Evolutionary conservation across 1,140 invertebrate genomes (phyloP), one percentile per base, ranked within the genome.

Genomic region (Araneus ventricosus): DNA sequence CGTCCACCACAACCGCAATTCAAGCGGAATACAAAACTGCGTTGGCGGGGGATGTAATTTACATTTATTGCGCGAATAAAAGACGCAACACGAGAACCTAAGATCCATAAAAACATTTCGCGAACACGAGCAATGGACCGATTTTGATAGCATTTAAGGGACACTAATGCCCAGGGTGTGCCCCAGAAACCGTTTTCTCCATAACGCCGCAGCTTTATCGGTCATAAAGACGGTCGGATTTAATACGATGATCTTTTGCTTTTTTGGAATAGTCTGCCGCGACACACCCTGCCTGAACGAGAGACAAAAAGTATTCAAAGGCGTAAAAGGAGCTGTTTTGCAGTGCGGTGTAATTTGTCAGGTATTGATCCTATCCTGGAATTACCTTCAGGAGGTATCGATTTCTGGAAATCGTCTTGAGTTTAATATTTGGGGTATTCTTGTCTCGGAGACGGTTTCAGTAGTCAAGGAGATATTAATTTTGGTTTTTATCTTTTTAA

Each of bases 31-130:
- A 75, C 30, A 34, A 75, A 37, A 75, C 6, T 24, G 30, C 30
- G 2, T 75, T 34, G 34, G 14, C 30, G 27, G 22, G 30, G 34
- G 70, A 37, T 75, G 70, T 75, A 75, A 75, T 75, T 75, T 75
- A 75, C 70, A 75, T 75, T 75, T 75, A 75, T 75, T 27, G 82
- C 82, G 45, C 24, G 82, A 84, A 84, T 84, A 84, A 84, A 84
- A 84, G 80, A 45, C 39, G 80, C 39, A 84, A 84, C 27, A 52
- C 27, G 45, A 84, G 24, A 52, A 52, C 82, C 70, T 34, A 41
- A 30, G 27, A 84, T 84, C 82, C 82, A 84, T 41, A 57, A 84
- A 52, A 45, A 20, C 39, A 84, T 84, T 45, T 45, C 41, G 41
- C 27, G 24, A 52, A 45, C n/a, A 84, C 37, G 82, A 52, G 30